Percentiles rank a stretch among this genome's conserved stretches.
Evolutionary conservation across 2,888 invertebrate species (phyloP).

Genomic region (Mesorhabditis sp.): DNA sequence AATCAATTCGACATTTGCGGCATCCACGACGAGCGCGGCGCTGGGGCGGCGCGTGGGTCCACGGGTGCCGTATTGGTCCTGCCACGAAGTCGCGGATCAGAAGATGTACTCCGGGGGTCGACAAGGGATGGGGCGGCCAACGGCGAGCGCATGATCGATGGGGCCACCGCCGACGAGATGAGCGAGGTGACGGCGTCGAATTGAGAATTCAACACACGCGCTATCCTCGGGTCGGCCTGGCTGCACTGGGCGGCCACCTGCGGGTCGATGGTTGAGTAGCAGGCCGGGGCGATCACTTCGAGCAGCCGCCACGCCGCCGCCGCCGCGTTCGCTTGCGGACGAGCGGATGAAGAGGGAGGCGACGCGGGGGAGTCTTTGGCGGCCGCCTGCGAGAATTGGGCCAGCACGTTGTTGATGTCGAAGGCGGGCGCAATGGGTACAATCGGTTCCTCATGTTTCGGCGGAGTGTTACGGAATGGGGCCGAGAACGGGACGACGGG

Average conservation of each 20-base stretch:
- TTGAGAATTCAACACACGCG: constrained; percentile 20
- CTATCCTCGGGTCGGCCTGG: constrained; percentile 27
- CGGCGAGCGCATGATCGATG: not conserved
- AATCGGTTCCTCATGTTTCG: not conserved
- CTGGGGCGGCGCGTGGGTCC: not conserved
- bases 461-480: not conserved
- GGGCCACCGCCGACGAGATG: constrained; percentile 8
- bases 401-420: constrained; percentile 42
- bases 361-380: constrained; percentile 33
- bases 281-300: constrained; percentile 11
- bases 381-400: constrained; percentile 30
- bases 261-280: constrained; percentile 22
- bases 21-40: constrained; percentile 34
- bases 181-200: constrained; percentile 30
- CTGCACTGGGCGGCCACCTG: constrained; percentile 19
- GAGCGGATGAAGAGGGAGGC: constrained; percentile 13
- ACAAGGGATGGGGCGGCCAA: constrained; percentile 8
- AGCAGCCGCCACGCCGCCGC: constrained; percentile 21
- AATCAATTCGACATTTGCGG: constrained; percentile 22
- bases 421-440: constrained; percentile 16
- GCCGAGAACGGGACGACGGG: not conserved
- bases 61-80: not conserved
- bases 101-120: constrained; percentile 9
- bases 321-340: not conserved
- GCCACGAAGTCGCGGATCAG: constrained; percentile 21